Conservation (phyloP, 2,888 invertebrate species). For the Siphlonurus alternatus region DNA sequence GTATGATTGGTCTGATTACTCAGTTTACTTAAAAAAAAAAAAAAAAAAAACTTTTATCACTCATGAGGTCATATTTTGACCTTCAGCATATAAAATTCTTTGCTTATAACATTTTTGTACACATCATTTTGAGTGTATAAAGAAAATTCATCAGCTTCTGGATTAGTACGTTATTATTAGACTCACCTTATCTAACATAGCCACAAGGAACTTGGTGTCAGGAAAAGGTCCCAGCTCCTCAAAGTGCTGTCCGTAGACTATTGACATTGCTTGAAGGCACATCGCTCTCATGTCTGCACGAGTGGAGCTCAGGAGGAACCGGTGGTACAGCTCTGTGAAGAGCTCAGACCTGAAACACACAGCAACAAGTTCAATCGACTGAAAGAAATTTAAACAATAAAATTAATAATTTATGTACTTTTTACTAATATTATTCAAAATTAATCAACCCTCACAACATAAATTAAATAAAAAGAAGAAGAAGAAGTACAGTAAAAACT, state of each 20-base stretch:
- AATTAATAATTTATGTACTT: background rate
- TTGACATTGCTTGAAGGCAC: slow-evolving; percentile 94
- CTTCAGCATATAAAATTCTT: too few species aligned
- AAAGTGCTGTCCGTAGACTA: slow-evolving; percentile 91
- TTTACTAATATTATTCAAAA: background rate
- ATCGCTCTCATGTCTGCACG: slow-evolving; percentile 93
- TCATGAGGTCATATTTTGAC: too few species aligned
- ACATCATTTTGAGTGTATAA: too few species aligned
- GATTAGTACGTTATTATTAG: too few species aligned
- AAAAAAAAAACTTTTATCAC: too few species aligned
- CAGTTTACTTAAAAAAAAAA: too few species aligned
- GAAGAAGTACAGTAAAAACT: too few species aligned
- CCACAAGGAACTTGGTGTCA: slow-evolving; percentile 89
- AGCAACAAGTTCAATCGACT: slow-evolving; percentile 8
- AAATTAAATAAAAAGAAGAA: background rate
- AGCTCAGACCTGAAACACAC: slow-evolving; percentile 73
- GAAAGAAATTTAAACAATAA: background rate
- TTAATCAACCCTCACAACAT: background rate
- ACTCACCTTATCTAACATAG: slow-evolving; percentile 83
- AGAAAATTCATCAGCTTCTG: too few species aligned
- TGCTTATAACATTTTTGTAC: too few species aligned
- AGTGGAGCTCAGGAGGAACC: slow-evolving; percentile 74
- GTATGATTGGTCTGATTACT: too few species aligned
- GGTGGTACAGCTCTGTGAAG: slow-evolving; percentile 96
- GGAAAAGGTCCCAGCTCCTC: slow-evolving; percentile 95